Evolutionary conservation across 2,797 vertebrate genomes (phyloP).

Genomic region (Loris lydekkerianus): DNA sequence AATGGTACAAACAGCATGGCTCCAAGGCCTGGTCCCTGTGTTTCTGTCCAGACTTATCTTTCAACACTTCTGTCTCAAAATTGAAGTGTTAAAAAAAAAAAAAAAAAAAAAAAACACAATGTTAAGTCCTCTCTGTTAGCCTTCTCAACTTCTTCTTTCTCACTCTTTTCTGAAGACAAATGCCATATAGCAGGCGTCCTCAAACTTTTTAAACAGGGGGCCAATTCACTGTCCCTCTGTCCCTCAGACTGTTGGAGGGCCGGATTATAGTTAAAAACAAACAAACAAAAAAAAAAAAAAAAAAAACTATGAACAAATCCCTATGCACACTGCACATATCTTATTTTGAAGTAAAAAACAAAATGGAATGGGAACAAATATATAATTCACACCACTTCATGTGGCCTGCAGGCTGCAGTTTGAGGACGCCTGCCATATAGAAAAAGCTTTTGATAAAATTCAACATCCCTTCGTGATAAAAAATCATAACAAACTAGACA

Average conservation of each 20-base stretch:
- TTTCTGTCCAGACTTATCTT: neutral
- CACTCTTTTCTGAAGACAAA: neutral
- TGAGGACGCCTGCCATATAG: neutral
- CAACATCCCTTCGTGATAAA: neutral
- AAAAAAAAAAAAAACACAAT: neutral
- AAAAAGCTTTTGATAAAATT: neutral
- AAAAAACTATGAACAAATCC: too few species aligned
- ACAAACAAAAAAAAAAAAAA: too few species aligned
- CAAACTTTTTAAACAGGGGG: too few species aligned
- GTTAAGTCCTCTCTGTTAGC: neutral
- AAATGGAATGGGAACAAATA: too few species aligned
- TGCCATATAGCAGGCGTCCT: neutral
- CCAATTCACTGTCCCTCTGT: too few species aligned
- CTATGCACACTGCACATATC: too few species aligned
- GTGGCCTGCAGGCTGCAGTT: too few species aligned
- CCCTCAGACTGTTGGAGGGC: too few species aligned
- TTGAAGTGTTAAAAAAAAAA: constrained; percentile 27
- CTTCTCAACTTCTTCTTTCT: neutral
- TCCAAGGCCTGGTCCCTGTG: neutral
- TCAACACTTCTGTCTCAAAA: neutral
- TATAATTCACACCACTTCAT: too few species aligned
- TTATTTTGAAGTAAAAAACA: too few species aligned
- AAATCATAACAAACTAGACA: neutral
- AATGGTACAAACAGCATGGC: neutral
- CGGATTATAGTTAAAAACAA: too few species aligned